Base-by-base conservation (phyloP, 2,797 vertebrate species). In the Chelmon rostratus region DNA sequence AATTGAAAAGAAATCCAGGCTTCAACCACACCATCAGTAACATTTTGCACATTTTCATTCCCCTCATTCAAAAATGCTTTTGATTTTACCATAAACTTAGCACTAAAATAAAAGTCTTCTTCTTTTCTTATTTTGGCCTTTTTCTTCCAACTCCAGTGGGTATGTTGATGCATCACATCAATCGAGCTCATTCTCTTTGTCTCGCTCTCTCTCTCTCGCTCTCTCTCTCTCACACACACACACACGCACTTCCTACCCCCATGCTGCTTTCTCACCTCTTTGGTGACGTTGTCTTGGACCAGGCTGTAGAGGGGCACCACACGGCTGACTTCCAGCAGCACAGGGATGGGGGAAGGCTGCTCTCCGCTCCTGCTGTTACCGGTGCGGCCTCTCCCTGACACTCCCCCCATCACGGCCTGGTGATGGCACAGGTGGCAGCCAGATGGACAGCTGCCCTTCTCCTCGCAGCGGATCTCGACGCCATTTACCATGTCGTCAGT, bases 401-500 rank as follows among this genome's bases (percentile, higher is more conserved):
- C 73, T 37, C 81, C 88, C 1, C 91, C 90, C 70, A 83, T 72
- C 72, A 77, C 2, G 68, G 82, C 69, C 0, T 96, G 96, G 61
- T 96, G 95, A 38, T 96, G 95, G 91, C 98, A 99, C 76, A 99
- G 93, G 85, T 99, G 98, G 85, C 98, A 99, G 35, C 97, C 96
- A 0, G 96, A 93, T 0, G 98, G 98, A 89, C 98, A 99, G 72
- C 95, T 96, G 21, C 98, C 98, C 23, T 98, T 98, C 86, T 99
- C 98, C 88, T 99, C 97, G 0, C 98, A 99, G 87, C 92, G 97
- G 73, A 99, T 99, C 95, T 98, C 97, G 89, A 99, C 97, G 0
- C 98, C 98, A 0, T 94, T 95, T 92, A 98, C 97, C 74, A 97
- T 94, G 87, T 99, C 98, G 2, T 99, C 98, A 0, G 98, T 97